These are phyloP conservation scores for Lagria hirta DNA, from an alignment of 2,888 invertebrate species.

Conservation along the genomic window DNA sequence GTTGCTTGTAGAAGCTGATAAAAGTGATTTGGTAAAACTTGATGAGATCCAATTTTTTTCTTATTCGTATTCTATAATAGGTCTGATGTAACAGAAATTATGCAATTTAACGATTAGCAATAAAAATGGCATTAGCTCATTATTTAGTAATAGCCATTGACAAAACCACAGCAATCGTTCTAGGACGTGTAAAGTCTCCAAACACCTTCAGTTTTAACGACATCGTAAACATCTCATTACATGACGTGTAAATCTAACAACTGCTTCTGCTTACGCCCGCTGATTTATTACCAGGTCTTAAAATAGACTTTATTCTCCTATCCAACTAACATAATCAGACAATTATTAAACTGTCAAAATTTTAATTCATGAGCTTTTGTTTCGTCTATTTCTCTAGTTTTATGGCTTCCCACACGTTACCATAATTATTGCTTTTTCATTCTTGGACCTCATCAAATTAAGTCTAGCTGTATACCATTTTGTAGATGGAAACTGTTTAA, in stretches of 20 bases:
- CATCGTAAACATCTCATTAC: conserved; percentile 46
- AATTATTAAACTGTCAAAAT: conserved; percentile 35
- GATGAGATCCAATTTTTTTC: too few relatives aligned
- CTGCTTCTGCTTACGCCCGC: conserved; percentile 38
- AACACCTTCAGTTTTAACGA: conserved; percentile 44
- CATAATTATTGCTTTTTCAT: conserved; percentile 8
- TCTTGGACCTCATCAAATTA: conserved; percentile 4
- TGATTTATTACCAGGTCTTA: conserved; percentile 37
- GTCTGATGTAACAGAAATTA: too few relatives aligned
- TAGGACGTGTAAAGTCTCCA: conserved; percentile 26
- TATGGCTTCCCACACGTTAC: conserved; percentile 18
- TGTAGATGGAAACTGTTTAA: too few relatives aligned
- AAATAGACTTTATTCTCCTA: conserved; percentile 26
- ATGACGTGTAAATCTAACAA: conserved; percentile 43
- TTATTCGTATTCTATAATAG: too few relatives aligned
- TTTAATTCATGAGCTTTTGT: conserved; percentile 33
- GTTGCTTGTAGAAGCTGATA: too few relatives aligned
- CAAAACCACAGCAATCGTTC: too few relatives aligned
- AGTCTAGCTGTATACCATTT: too few relatives aligned
- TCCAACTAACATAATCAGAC: conserved; percentile 26
- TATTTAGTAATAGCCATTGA: too few relatives aligned
- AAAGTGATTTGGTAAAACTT: too few relatives aligned
- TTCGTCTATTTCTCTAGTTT: conserved; percentile 33
- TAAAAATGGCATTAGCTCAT: too few relatives aligned
- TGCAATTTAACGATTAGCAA: too few relatives aligned